These are phyloP conservation scores for Bombyx huttoni DNA, from an alignment of 2,888 invertebrate species.

Conservation along the genomic window DNA sequence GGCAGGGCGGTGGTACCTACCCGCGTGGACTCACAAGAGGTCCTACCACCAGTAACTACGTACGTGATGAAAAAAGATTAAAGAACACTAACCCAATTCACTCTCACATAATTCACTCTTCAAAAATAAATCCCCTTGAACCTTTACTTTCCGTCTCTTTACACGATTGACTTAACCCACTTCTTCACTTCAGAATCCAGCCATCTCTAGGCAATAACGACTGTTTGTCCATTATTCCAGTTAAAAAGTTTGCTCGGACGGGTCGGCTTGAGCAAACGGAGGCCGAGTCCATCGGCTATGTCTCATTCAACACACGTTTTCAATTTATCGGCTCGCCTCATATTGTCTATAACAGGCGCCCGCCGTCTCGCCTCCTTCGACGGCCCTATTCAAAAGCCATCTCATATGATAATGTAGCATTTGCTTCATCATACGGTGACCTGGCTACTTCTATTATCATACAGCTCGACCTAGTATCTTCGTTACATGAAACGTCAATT, in stretches of 20 bases:
- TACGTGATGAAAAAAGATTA: neutral
- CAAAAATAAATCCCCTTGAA: neutral
- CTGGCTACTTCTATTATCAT: constrained; percentile 12
- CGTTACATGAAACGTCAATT: too few relatives aligned
- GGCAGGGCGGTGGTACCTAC: too few relatives aligned
- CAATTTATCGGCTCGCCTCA: constrained; percentile 47
- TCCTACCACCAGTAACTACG: too few relatives aligned
- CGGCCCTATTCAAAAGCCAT: constrained; percentile 35
- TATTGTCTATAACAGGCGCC: constrained; percentile 29
- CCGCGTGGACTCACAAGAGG: too few relatives aligned
- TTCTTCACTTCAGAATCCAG: neutral
- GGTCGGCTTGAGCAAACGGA: constrained; percentile 7
- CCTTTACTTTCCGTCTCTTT: neutral
- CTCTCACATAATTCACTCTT: neutral
- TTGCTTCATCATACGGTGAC: constrained; percentile 12
- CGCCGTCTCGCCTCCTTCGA: constrained; percentile 33
- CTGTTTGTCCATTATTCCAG: constrained; percentile 17
- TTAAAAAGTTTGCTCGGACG: constrained; percentile 15
- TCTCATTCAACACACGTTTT: constrained; percentile 57
- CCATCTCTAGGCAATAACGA: constrained; percentile 6
- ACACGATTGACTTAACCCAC: neutral
- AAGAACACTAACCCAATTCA: neutral
- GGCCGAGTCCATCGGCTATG: constrained; percentile 17
- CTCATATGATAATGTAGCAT: constrained; percentile 26
- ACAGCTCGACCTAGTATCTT: neutral